Conservation (phyloP, 2,113 vertebrate species). For the Gadus chalcogrammus region DNA sequence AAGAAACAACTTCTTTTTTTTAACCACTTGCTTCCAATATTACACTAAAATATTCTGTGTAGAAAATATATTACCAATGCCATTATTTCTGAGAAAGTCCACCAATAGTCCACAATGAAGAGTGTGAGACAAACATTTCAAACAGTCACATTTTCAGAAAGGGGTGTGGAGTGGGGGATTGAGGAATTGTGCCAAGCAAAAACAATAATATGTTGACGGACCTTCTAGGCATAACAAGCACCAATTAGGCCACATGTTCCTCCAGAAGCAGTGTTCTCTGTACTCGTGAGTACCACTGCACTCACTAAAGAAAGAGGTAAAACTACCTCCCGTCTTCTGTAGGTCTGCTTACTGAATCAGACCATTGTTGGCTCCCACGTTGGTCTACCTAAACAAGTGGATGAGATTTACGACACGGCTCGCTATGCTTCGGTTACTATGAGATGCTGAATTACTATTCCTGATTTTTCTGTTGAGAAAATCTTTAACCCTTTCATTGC, state of each 20-base stretch:
- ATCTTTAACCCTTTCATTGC: background rate
- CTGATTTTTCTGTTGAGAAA: constrained; percentile 8
- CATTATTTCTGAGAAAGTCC: constrained; percentile 22
- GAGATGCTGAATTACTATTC: constrained; percentile 2
- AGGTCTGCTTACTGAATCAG: constrained; percentile 48
- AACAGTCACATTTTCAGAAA: constrained; percentile 24
- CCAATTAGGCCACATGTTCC: constrained; percentile 48
- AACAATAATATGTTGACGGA: constrained; percentile 30
- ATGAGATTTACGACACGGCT: constrained; percentile 19
- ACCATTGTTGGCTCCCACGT: constrained; percentile 6
- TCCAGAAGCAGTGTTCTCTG: too few relatives aligned
- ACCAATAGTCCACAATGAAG: constrained; percentile 30
- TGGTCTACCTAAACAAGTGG: too few relatives aligned
- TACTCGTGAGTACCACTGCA: too few relatives aligned
- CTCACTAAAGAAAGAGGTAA: too few relatives aligned
- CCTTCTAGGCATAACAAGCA: constrained; percentile 36
- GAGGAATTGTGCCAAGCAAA: constrained; percentile 28
- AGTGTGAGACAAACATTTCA: constrained; percentile 37
- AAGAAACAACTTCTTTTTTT: constrained; percentile 34
- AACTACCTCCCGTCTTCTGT: background rate
- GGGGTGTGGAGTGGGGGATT: background rate
- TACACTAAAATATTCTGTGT: constrained; percentile 39
- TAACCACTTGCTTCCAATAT: constrained; percentile 43
- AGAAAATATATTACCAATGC: constrained; percentile 28
- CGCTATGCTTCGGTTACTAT: background rate